Percentiles rank a stretch among this genome's conserved stretches.
Evolutionary conservation across 1,140 invertebrate genomes (phyloP).

Genomic region (Dreissena polymorpha): DNA sequence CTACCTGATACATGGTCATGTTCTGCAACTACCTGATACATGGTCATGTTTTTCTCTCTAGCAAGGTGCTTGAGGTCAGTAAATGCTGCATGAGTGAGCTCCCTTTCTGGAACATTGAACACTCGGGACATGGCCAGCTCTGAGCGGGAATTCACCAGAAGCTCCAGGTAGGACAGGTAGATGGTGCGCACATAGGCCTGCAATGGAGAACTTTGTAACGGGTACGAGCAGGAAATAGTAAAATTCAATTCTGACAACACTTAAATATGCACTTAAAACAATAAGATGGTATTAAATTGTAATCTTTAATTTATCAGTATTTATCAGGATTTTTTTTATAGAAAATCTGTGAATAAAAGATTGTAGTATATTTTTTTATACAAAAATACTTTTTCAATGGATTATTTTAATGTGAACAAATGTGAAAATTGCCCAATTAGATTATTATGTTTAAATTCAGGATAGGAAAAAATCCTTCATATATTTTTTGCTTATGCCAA

Average conservation of each 20-base stretch:
- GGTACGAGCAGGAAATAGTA: background rate
- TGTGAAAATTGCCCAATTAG: no score
- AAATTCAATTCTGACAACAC: background rate
- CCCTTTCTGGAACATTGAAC: slow-evolving; percentile 78
- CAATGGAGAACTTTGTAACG: background rate
- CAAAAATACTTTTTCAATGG: no score
- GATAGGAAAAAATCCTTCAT: no score
- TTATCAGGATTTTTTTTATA: background rate
- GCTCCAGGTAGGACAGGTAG: slow-evolving; percentile 73
- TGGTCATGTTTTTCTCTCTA: slow-evolving; percentile 73
- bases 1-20: no score
- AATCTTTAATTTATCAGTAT: background rate
- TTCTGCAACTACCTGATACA: slow-evolving; percentile 76
- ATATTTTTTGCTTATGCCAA: no score
- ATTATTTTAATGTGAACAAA: no score
- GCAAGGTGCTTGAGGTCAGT: slow-evolving; percentile 77
- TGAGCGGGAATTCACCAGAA: slow-evolving; percentile 78
- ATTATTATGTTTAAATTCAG: no score
- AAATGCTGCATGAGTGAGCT: slow-evolving; percentile 76
- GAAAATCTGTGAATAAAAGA: no score
- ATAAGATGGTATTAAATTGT: background rate
- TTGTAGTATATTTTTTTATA: no score
- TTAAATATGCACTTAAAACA: background rate
- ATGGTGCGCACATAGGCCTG: slow-evolving; percentile 72
- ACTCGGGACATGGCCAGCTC: slow-evolving; percentile 76